These are phyloP conservation scores for Setipinna tenuifilis DNA, from an alignment of 2,797 vertebrate genomes.

Conservation along the genomic window DNA sequence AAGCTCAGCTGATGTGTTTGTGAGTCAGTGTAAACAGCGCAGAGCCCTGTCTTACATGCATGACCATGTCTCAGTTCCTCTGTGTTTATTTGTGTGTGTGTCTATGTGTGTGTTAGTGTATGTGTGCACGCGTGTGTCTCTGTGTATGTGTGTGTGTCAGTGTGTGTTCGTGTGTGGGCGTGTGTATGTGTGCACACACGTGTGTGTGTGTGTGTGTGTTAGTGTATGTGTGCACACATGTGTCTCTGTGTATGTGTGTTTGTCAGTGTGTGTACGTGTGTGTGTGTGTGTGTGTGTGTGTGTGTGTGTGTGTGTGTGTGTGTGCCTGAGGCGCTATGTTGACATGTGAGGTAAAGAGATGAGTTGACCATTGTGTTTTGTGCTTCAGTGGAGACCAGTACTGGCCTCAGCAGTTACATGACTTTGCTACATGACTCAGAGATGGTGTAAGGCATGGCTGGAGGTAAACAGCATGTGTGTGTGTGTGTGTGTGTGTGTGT, in stretches of 20 bases:
- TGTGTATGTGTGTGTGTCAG: not conserved
- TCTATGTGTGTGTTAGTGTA: slow-evolving; percentile 1
- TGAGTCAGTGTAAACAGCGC: no score
- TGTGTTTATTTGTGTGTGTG: slow-evolving; percentile 18
- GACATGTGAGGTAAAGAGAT: not conserved
- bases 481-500: slow-evolving; percentile 28
- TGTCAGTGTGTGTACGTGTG: not conserved
- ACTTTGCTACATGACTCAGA: not conserved
- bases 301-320: not conserved
- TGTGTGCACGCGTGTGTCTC: slow-evolving; percentile 9
- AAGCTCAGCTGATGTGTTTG: no score
- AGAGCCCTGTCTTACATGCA: no score
- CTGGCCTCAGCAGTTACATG: not conserved
- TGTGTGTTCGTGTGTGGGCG: no score
- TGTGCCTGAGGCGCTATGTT: not conserved
- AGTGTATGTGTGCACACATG: not conserved
- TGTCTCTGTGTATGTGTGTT: no score
- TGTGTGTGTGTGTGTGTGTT: no score
- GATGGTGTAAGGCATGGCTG: not conserved
- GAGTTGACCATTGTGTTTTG: not conserved
- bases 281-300: slow-evolving; percentile 10
- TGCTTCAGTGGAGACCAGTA: not conserved
- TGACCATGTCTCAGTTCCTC: no score
- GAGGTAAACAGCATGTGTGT: not conserved
- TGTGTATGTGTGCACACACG: no score